Evolutionary conservation across 2,797 vertebrate species (phyloP).

Genomic region (Arnoldichthys spilopterus): DNA sequence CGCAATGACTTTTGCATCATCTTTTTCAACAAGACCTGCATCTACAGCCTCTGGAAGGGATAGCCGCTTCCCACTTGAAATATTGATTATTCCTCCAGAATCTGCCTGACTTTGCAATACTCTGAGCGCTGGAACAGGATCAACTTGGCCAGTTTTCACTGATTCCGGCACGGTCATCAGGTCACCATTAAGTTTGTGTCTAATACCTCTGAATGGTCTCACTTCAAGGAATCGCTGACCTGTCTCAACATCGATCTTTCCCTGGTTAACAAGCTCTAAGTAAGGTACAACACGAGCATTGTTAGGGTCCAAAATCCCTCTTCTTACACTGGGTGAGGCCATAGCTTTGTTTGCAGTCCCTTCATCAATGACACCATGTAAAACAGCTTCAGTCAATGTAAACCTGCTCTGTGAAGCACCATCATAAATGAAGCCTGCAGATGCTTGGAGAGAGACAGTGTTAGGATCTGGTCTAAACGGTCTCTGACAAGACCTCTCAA

Average conservation of each 20-base stretch:
- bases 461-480: conserved; percentile 64
- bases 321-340: conserved; percentile 69
- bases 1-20: conserved; percentile 80
- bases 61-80: conserved; percentile 77
- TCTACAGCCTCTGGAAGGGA: conserved; percentile 79
- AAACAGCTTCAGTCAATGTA: conserved; percentile 77
- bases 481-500: conserved; percentile 72
- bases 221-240: conserved; percentile 91
- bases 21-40: conserved; percentile 78
- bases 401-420: conserved; percentile 75
- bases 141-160: conserved; percentile 75
- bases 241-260: conserved; percentile 89
- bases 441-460: conserved; percentile 69
- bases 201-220: conserved; percentile 82
- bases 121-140: conserved; percentile 79
- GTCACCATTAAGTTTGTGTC: conserved; percentile 64
- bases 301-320: conserved; percentile 83
- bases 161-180: conserved; percentile 78
- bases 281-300: conserved; percentile 85
- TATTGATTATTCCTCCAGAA: conserved; percentile 84
- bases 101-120: conserved; percentile 88
- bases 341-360: conserved; percentile 68
- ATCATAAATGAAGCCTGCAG: conserved; percentile 74
- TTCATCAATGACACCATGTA: conserved; percentile 77
- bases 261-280: conserved; percentile 85